A percentile compares a stretch with the other conserved stretches of the same genome.
Evolutionary conservation across 2,888 invertebrate genomes (phyloP).

Genomic region (Chaitophorus viminalis): DNA sequence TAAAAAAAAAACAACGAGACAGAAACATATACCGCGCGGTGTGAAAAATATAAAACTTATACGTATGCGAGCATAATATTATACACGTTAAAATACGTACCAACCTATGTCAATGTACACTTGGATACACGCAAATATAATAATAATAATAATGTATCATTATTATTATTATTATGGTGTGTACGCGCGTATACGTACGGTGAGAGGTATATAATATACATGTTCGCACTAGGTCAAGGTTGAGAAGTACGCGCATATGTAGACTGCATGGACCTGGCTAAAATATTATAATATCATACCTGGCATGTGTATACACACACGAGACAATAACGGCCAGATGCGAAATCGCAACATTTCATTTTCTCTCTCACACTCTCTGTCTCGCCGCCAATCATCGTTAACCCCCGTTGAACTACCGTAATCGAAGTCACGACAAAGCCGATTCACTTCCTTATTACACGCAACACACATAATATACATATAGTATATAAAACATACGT

Average conservation of each 20-base stretch:
- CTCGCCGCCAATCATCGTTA: neutral
- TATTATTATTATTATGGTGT: neutral
- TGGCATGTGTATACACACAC: neutral
- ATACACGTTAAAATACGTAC: neutral
- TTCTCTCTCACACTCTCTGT: neutral
- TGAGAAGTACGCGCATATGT: neutral
- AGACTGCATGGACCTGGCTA: neutral
- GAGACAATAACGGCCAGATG: neutral
- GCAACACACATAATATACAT: too few relatives aligned
- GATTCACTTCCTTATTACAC: conserved; percentile 3
- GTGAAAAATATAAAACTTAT: neutral
- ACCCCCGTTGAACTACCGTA: conserved; percentile 8
- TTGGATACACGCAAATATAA: neutral
- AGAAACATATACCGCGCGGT: neutral
- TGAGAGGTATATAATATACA: neutral
- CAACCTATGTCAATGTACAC: neutral
- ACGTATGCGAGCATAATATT: neutral
- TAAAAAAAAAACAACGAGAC: neutral
- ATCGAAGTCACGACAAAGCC: conserved; percentile 25
- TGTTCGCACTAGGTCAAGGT: conserved; percentile 3
- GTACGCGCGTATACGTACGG: neutral
- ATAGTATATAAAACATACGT: too few relatives aligned
- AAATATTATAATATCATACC: neutral
- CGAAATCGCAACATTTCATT: conserved; percentile 4
- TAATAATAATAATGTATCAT: too few relatives aligned